Evolutionary conservation across 2,797 vertebrate species (phyloP).

Genomic region (Sparidentex hasta): DNA sequence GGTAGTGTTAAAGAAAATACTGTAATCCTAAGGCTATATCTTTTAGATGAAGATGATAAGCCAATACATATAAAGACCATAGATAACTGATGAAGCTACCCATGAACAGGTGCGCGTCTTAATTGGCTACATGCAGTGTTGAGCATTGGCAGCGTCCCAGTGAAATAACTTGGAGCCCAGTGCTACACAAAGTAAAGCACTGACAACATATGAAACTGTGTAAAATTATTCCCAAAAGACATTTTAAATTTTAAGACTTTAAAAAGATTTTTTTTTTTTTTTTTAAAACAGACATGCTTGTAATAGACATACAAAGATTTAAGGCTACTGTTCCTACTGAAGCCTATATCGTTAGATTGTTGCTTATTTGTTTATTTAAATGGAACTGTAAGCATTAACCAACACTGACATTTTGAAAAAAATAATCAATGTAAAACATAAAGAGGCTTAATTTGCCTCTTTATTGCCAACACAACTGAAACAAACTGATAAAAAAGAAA

Average conservation of each 20-base stretch:
- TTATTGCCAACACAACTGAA: neutral
- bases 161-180: neutral
- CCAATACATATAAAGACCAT: neutral
- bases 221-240: neutral
- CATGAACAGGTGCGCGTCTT: neutral
- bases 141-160: neutral
- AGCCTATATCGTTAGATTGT: neutral
- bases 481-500: neutral
- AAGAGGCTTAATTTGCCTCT: neutral
- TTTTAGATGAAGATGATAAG: neutral
- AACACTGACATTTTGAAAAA: neutral
- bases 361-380: neutral
- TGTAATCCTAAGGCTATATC: fast-evolving
- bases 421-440: neutral
- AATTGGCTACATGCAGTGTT: neutral
- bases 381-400: neutral
- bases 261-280: conserved; percentile 11
- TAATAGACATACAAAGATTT: neutral
- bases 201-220: neutral
- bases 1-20: neutral
- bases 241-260: neutral
- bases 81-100: neutral
- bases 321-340: neutral
- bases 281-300: neutral
- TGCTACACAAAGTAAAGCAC: neutral